Evolutionary conservation across 1,140 invertebrate genomes (phyloP), one percentile per base, ranked within the genome.

Genomic region (Notospermus geniculatus): DNA sequence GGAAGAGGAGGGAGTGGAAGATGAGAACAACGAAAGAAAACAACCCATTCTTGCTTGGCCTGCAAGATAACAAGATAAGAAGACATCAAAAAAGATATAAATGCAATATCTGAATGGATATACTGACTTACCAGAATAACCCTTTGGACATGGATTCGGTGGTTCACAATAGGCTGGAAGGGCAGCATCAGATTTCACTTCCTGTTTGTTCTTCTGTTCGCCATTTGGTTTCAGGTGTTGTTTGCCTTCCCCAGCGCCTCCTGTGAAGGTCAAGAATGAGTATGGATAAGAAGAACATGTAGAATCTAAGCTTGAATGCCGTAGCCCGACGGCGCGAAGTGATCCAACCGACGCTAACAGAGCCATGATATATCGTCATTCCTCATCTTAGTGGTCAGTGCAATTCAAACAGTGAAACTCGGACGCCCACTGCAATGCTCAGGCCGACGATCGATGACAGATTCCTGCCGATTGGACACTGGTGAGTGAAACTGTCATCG

Each of bases 81-180:
- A 43, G 50, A 30, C 55, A 39, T 19, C 28, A n/a, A n/a, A n/a
- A n/a, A n/a, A n/a, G n/a, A n/a, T n/a, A n/a, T n/a, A 29, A 17
- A n/a, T 11, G 29, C 19, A 54, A 25, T 22, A n/a, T 25, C 17
- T 28, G 30, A 25, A 19, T 60, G 30, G 1, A 30, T 23, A 2
- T 52, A 52, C 39, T 13, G 1, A 59, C 66, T 71, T 73, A 85
- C 84, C 80, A 58, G 77, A 82, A 65, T 85, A 85, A 53, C 85
- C 85, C 5, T 82, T 85, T 0, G 96, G 97, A 72, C 97, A 99
- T 0, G 97, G 97, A 83, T 99, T 99, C 5, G 96, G 96, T 1
- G 97, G 97, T 76, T 97, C 97, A 79, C 97, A 99, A 82, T 99
- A 99, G 28, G 97, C 94, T 0, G 97, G 97, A 11, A 99, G 83